These are phyloP conservation scores for Formica aserva DNA, from an alignment of 2,888 invertebrate genomes.

Conservation along the genomic window DNA sequence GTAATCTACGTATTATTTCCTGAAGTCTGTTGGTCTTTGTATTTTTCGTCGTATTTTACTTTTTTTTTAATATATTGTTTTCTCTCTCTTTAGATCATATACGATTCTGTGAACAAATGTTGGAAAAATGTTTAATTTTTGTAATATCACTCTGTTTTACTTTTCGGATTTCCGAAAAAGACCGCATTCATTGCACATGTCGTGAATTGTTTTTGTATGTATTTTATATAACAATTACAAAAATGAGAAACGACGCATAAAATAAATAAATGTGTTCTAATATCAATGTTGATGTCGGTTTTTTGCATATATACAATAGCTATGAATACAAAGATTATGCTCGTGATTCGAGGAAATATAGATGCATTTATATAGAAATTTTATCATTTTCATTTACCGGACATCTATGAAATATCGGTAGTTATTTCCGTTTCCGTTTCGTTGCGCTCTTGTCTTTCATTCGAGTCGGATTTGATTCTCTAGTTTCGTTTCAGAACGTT, in stretches of 20 bases:
- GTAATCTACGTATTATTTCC: not conserved
- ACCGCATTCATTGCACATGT: not conserved
- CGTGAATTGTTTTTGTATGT: not conserved
- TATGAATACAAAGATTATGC: not conserved
- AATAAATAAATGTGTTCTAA: not conserved
- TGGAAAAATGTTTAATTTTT: not conserved
- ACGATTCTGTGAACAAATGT: not conserved
- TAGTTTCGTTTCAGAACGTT: not conserved
- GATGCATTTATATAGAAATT: not conserved
- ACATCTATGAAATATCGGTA: not conserved
- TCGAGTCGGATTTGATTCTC: too few species aligned
- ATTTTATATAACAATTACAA: not conserved
- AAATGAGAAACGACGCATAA: not conserved
- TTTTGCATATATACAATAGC: not conserved
- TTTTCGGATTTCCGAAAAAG: constrained; percentile 3
- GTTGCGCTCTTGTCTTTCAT: not conserved
- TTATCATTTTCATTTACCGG: not conserved
- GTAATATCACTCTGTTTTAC: constrained; percentile 2
- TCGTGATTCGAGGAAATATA: not conserved
- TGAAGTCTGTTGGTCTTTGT: not conserved
- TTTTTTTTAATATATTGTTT: not conserved
- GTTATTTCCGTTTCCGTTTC: not conserved
- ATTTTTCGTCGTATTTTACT: not conserved
- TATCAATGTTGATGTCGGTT: not conserved
- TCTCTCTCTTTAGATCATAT: not conserved